phyloP scores from a whole-genome alignment of 2,888 invertebrate species.

The Aporophyla lueneburgensis region DNA sequence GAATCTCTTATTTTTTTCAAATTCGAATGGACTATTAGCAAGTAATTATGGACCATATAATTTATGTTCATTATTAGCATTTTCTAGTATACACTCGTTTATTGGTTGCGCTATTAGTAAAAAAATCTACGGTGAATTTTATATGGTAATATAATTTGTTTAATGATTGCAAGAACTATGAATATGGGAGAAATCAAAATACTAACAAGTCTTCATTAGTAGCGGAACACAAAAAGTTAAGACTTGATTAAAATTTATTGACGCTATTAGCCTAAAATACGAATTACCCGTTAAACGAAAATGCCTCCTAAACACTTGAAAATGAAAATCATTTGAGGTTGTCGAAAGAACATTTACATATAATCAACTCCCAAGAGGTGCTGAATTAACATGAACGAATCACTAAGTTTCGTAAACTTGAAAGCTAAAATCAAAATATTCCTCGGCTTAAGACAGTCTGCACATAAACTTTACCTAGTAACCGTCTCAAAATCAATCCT shows the following conservation, averaged over 20 bases:
- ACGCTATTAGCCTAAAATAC: background rate
- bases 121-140: constrained; percentile 41
- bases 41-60: constrained; percentile 62
- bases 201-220: constrained; percentile 43
- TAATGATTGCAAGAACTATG: constrained; percentile 32
- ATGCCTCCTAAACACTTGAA: background rate
- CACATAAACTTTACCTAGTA: constrained; percentile 18
- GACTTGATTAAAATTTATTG: constrained; percentile 29
- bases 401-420: background rate
- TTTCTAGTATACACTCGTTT: constrained; percentile 48
- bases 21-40: constrained; percentile 55
- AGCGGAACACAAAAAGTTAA: constrained; percentile 6
- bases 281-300: background rate
- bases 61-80: constrained; percentile 65
- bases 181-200: constrained; percentile 27
- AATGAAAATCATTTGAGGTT: background rate
- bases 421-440: background rate
- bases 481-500: constrained; percentile 52
- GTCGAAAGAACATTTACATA: background rate
- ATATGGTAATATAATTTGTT: constrained; percentile 46
- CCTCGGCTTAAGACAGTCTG: background rate
- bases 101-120: constrained; percentile 41
- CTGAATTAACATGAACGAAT: background rate
- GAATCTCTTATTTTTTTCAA: constrained; percentile 43
- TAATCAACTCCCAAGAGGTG: background rate